Evolutionary conservation across 2,113 vertebrate species (phyloP).

Genomic region (Spermophilus dauricus): DNA sequence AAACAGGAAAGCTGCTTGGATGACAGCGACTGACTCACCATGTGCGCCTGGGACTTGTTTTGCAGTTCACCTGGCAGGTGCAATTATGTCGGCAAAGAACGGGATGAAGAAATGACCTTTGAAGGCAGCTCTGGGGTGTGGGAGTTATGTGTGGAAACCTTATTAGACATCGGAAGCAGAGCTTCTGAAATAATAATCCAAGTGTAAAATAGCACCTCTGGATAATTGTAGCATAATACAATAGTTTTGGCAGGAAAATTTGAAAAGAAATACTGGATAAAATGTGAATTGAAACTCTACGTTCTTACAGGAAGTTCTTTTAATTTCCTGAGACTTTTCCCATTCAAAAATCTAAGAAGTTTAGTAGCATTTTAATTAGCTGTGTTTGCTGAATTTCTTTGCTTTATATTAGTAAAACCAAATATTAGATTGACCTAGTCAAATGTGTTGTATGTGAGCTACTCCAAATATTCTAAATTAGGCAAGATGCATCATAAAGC

Average conservation of each 20-base stretch:
- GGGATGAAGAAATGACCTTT: slow-evolving; percentile 83
- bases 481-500: not conserved
- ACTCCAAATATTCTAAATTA: not conserved
- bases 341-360: slow-evolving; percentile 59
- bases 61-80: slow-evolving; percentile 82
- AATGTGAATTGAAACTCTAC: slow-evolving; percentile 72
- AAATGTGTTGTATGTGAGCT: not conserved
- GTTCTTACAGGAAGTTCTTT: slow-evolving; percentile 66
- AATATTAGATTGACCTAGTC: not conserved
- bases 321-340: slow-evolving; percentile 57
- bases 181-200: slow-evolving; percentile 77
- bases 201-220: slow-evolving; percentile 82
- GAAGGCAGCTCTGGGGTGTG: slow-evolving; percentile 79
- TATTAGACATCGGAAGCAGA: slow-evolving; percentile 80
- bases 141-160: slow-evolving; percentile 78
- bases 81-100: slow-evolving; percentile 79
- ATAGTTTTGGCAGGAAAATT: slow-evolving; percentile 77
- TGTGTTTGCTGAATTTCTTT: slow-evolving; percentile 3
- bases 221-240: slow-evolving; percentile 81
- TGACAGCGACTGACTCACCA: slow-evolving; percentile 78
- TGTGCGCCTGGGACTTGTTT: slow-evolving; percentile 73
- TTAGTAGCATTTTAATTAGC: slow-evolving; percentile 58
- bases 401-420: not conserved
- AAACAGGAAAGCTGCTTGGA: slow-evolving; percentile 70
- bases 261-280: slow-evolving; percentile 67